A percentile compares a stretch with the other conserved stretches of the same genome.
phyloP scores from a whole-genome alignment of 1,140 invertebrate genomes.

The Drosophila willistoni region DNA sequence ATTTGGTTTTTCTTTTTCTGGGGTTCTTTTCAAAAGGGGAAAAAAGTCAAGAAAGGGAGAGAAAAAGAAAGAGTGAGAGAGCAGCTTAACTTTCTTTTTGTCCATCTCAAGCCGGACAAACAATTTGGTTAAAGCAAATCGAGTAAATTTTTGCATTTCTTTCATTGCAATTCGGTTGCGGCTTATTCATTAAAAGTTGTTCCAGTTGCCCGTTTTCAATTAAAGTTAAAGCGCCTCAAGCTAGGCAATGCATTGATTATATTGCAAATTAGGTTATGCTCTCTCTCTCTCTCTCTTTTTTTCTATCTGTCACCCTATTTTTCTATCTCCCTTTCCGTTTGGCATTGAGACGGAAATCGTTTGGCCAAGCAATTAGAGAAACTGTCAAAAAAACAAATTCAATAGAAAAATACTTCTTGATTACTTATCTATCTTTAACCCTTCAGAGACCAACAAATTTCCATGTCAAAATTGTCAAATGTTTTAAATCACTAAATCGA shows the following conservation, averaged over 20 bases:
- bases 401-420: conserved; percentile 22
- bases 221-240: conserved; percentile 55
- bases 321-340: conserved; percentile 15
- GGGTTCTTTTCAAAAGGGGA: background rate
- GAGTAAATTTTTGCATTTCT: conserved; percentile 35
- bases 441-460: conserved; percentile 55
- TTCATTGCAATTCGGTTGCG: conserved; percentile 12
- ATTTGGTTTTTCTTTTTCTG: background rate
- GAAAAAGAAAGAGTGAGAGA: no score
- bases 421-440: conserved; percentile 34
- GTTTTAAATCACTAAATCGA: conserved; percentile 48
- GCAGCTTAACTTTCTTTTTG: background rate
- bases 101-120: no score
- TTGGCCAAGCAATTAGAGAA: conserved; percentile 69
- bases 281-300: no score
- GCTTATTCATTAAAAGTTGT: conserved; percentile 72
- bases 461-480: conserved; percentile 68
- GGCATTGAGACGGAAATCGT: conserved; percentile 55
- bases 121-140: conserved; percentile 16
- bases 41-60: conserved; percentile 10
- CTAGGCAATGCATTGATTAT: conserved; percentile 69
- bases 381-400: conserved; percentile 55
- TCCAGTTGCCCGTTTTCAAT: conserved; percentile 69
- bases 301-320: background rate
- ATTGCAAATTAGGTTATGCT: conserved; percentile 64